phyloP scores from a whole-genome alignment of 2,113 vertebrate species.

The Oncorhynchus tshawytscha region DNA sequence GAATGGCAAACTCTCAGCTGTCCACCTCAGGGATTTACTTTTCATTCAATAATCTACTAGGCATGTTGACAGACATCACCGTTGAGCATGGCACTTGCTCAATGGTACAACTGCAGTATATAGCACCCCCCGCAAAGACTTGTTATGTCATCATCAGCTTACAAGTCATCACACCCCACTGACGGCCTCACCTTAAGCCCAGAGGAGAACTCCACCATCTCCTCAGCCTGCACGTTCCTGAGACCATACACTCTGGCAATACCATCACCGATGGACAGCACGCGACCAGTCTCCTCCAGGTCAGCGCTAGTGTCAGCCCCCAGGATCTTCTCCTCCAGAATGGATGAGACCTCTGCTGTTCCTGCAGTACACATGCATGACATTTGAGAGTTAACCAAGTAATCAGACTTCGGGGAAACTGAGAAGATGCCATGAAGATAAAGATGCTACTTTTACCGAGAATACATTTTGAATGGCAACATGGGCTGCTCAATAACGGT shows the following conservation, averaged over 20 bases:
- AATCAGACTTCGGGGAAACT: background rate
- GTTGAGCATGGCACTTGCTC: background rate
- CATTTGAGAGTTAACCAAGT: background rate
- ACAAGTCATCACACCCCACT: background rate
- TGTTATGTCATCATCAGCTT: background rate
- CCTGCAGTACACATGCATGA: constrained; percentile 64
- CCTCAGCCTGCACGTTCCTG: constrained; percentile 94
- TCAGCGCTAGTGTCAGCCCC: constrained; percentile 82
- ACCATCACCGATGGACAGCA: constrained; percentile 87
- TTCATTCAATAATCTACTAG: background rate
- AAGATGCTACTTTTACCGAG: background rate
- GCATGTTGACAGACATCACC: background rate
- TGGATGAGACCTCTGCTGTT: constrained; percentile 86
- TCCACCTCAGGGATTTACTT: no score
- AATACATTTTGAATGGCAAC: background rate
- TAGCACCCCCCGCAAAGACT: background rate
- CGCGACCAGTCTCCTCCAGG: constrained; percentile 85
- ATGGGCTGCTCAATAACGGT: background rate
- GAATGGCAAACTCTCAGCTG: no score
- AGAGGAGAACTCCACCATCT: constrained; percentile 99
- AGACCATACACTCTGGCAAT: constrained; percentile 91
- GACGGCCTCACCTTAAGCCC: constrained; percentile 84
- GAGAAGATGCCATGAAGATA: background rate
- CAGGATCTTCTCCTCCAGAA: constrained; percentile 86
- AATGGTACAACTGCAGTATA: background rate